phyloP scores from a whole-genome alignment of 2,888 invertebrate species.

The Hypolimnas misippus region DNA sequence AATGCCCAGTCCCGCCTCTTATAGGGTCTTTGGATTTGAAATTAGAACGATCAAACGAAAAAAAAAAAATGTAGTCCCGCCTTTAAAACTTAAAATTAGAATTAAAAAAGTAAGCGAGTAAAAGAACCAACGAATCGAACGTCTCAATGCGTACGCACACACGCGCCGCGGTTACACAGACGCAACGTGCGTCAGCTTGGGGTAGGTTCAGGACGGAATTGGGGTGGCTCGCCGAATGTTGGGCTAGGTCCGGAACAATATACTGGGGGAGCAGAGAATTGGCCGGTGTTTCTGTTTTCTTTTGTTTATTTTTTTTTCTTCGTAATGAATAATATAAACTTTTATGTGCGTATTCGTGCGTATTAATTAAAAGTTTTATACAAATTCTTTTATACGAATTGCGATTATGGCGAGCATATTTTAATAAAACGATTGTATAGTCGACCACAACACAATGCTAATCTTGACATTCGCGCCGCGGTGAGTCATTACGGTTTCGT shows the following conservation, averaged over 20 bases:
- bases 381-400: conserved; percentile 17
- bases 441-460: conserved; percentile 37
- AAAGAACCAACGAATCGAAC: conserved; percentile 49
- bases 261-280: conserved; percentile 52
- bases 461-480: conserved; percentile 35
- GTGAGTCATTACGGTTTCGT: conserved; percentile 34
- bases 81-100: conserved; percentile 42
- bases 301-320: conserved; percentile 39
- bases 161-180: conserved; percentile 34
- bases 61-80: conserved; percentile 19
- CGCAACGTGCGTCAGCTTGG: conserved; percentile 56
- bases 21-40: conserved; percentile 18
- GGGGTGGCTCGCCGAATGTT: conserved; percentile 78
- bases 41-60: conserved; percentile 19
- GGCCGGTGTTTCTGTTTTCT: conserved; percentile 45
- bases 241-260: conserved; percentile 74
- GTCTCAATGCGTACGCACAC: conserved; percentile 50
- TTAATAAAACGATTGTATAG: conserved; percentile 17
- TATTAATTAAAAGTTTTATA: conserved; percentile 3
- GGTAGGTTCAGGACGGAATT: conserved; percentile 79
- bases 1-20: conserved; percentile 6
- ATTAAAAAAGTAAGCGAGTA: conserved; percentile 39
- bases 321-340: conserved; percentile 1
- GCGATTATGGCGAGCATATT: neutral
- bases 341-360: conserved; percentile 1